Percentiles rank a stretch among this genome's conserved stretches.
These are phyloP conservation scores for Tachina lurida DNA, from an alignment of 2,888 invertebrate species.

Conservation along the genomic window DNA sequence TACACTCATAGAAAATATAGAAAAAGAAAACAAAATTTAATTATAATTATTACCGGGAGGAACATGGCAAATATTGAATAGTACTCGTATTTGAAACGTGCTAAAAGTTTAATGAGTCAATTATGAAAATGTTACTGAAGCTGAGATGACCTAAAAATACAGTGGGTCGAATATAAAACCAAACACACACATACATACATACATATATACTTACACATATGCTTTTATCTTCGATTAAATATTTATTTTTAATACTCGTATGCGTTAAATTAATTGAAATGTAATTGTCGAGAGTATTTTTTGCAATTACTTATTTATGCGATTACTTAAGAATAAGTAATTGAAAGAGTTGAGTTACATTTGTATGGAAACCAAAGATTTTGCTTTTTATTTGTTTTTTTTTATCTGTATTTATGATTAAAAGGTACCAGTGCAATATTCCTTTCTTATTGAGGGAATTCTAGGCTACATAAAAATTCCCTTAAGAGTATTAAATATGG, in stretches of 20 bases:
- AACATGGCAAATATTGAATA: constrained; percentile 34
- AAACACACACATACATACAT: too few relatives aligned
- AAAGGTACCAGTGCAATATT: too few relatives aligned
- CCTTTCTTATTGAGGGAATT: too few relatives aligned
- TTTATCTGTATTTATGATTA: too few relatives aligned
- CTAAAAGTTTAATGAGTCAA: constrained; percentile 60
- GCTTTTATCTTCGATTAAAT: too few relatives aligned
- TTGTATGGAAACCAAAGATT: not conserved
- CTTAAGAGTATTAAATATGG: too few relatives aligned
- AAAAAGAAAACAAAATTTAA: constrained; percentile 23
- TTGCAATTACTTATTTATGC: not conserved
- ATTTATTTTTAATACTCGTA: not conserved
- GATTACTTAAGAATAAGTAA: not conserved
- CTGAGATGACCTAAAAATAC: constrained; percentile 31
- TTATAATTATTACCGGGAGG: constrained; percentile 48
- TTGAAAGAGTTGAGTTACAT: not conserved
- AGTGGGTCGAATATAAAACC: not conserved
- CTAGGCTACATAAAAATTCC: too few relatives aligned
- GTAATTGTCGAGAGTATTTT: not conserved
- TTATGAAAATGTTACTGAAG: constrained; percentile 21
- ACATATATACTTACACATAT: too few relatives aligned
- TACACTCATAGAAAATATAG: constrained; percentile 30
- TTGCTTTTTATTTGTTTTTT: not conserved
- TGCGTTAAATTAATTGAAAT: not conserved
- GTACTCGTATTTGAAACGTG: constrained; percentile 48